Conservation (phyloP, 2,113 vertebrate species). For the Tragelaphus imberbis region DNA sequence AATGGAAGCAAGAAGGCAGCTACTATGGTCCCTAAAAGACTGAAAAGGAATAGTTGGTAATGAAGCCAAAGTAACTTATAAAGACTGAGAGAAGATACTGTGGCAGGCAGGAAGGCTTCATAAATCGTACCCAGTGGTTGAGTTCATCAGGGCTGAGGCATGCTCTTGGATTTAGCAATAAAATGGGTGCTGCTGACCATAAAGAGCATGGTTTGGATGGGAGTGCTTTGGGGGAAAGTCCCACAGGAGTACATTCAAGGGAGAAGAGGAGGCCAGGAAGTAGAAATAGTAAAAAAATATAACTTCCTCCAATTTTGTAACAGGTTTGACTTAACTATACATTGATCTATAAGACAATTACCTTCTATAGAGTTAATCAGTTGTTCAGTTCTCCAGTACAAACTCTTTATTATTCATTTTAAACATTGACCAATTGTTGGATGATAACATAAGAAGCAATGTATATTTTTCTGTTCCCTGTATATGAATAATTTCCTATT, state of each 20-base stretch:
- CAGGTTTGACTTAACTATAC: not conserved
- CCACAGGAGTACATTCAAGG: not conserved
- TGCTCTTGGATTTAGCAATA: not conserved
- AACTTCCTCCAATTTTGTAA: not conserved
- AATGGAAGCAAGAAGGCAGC: not conserved
- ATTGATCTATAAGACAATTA: not conserved
- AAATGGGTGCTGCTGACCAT: not conserved
- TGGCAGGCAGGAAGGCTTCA: not conserved
- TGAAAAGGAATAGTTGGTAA: not conserved
- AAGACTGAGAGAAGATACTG: not conserved
- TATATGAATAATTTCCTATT: not conserved
- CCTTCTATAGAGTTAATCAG: not conserved
- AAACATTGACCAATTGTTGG: not conserved
- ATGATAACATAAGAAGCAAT: not conserved
- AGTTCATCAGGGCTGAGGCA: not conserved
- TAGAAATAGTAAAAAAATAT: not conserved
- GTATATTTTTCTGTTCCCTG: not conserved
- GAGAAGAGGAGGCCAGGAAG: not conserved
- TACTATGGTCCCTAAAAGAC: not conserved
- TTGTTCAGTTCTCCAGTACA: not conserved
- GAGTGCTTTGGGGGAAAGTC: not conserved
- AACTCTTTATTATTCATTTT: not conserved
- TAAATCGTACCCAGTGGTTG: not conserved
- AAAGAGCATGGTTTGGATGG: not conserved
- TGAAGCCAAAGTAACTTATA: not conserved